Base-by-base conservation (phyloP, 2,797 vertebrate genomes). In the Glyptemys insculpta region DNA sequence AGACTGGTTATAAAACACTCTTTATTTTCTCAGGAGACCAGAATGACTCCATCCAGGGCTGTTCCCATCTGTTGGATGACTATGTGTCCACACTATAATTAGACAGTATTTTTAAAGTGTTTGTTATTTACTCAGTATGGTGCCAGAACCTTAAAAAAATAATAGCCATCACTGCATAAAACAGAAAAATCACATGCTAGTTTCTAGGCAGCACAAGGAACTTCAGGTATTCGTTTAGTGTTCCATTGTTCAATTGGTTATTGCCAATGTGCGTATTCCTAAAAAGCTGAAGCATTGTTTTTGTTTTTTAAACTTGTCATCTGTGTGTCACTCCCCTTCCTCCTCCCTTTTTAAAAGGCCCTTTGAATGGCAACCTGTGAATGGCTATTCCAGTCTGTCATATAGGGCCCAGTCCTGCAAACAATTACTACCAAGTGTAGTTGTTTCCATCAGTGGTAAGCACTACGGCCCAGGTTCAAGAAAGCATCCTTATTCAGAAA, bases 11-110 rank as follows among this genome's bases (percentile, higher is more conserved):
- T 87, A 92, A 98, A 92, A 85, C 88, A 91, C 27, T 65, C 37
- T 12, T 95, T 94, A 95, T 97, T 96, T 95, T 90, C 85, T 93
- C 81, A 95, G 92, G 88, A 97, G 89, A 91, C 76, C 37, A 62
- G 37, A 85, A 90, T 85, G 41, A 95, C 92, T 95, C 88, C 84
- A 96, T 92, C 53, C 79, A 85, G 76, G 90, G 87, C 25, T 86
- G 7, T 86, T 91, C 49, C 79, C 54, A 27, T 84, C 94, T 97
- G 85, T 93, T 44, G 12, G 0, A 31, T 0, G 2, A 95, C 86
- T 84, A 49, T 21, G 88, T 83, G 86, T 31, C 80, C 79, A 87
- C 19, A 76, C n/a, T 93, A 81, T 91, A 88, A 91, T 85, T 91
- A 86, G 84, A 84, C 47, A 25, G 56, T n/a, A 95, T 95, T 96